A percentile compares a stretch with the other conserved stretches of the same genome.
Evolutionary conservation across 2,888 invertebrate genomes (phyloP).

Genomic region (Stomorhina lunata): DNA sequence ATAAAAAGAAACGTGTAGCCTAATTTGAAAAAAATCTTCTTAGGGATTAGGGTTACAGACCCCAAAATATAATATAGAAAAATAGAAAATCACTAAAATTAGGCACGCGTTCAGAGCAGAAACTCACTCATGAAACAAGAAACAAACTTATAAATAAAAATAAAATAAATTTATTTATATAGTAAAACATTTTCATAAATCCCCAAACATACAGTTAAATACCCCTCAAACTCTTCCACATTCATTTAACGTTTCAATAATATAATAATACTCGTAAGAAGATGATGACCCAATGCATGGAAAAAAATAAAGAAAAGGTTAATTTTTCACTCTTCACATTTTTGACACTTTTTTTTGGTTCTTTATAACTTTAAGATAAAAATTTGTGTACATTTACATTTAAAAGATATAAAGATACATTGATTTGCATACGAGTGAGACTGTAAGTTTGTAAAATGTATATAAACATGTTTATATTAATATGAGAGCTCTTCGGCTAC

Average conservation of each 20-base stretch:
- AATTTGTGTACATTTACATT: neutral
- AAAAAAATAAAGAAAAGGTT: constrained; percentile 33
- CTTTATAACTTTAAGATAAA: neutral
- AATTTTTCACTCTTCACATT: constrained; percentile 37
- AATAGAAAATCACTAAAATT: neutral
- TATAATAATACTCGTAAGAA: too few species aligned
- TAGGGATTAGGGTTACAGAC: neutral
- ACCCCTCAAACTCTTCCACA: too few species aligned
- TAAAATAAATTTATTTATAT: constrained; percentile 9
- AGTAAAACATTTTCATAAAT: neutral
- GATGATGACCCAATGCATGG: constrained; percentile 22
- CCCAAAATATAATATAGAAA: neutral
- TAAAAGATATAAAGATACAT: constrained; percentile 19
- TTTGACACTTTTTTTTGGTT: constrained; percentile 4
- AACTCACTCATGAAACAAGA: neutral
- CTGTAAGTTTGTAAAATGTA: neutral
- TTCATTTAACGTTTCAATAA: constrained; percentile 18
- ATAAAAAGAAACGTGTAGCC: neutral
- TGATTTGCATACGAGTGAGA: constrained; percentile 52
- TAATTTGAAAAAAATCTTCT: neutral
- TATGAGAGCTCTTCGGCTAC: neutral
- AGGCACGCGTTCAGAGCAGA: constrained; percentile 41
- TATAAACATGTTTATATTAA: constrained; percentile 22
- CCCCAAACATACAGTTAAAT: constrained; percentile 2
- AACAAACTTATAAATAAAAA: neutral